phyloP scores from a whole-genome alignment of 1,140 invertebrate genomes.

The Hycleus phaleratus region DNA sequence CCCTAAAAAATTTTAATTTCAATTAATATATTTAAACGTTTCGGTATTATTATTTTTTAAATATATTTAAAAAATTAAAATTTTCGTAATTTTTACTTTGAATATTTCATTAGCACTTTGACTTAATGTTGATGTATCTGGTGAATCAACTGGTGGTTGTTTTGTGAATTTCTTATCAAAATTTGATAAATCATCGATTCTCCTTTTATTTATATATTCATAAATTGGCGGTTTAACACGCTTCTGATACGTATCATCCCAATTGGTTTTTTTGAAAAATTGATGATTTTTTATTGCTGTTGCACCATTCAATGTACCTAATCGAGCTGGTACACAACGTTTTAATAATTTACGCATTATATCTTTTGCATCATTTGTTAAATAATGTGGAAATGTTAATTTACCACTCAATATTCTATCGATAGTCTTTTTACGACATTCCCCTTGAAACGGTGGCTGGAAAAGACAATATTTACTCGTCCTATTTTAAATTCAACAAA shows the following conservation, averaged over 20 bases:
- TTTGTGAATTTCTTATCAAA: conserved; percentile 98
- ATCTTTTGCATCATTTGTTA: conserved; percentile 91
- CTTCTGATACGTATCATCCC: conserved; percentile 82
- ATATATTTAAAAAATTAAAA: not conserved
- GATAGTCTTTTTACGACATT: conserved; percentile 96
- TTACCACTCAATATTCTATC: conserved; percentile 97
- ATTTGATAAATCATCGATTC: conserved; percentile 93
- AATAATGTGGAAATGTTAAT: conserved; percentile 86
- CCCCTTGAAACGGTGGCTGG: conserved; percentile 93
- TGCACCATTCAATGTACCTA: conserved; percentile 83
- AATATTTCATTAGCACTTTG: conserved; percentile 95
- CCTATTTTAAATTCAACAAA: too few relatives aligned
- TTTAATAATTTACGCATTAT: conserved; percentile 81
- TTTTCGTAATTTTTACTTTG: conserved; percentile 53
- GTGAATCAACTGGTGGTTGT: conserved; percentile 96
- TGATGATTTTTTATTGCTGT: conserved; percentile 79
- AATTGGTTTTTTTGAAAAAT: conserved; percentile 90
- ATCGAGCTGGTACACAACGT: conserved; percentile 52
- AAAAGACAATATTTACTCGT: conserved; percentile 31
- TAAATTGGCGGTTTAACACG: conserved; percentile 82
- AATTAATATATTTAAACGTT: not conserved
- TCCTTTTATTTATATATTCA: conserved; percentile 9
- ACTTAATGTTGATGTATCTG: conserved; percentile 93
- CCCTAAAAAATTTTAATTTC: conserved; percentile 54
- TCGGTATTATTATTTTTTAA: not conserved